Evolutionary conservation across 2,113 vertebrate species (phyloP).

Genomic region (Semnornis frantzii): DNA sequence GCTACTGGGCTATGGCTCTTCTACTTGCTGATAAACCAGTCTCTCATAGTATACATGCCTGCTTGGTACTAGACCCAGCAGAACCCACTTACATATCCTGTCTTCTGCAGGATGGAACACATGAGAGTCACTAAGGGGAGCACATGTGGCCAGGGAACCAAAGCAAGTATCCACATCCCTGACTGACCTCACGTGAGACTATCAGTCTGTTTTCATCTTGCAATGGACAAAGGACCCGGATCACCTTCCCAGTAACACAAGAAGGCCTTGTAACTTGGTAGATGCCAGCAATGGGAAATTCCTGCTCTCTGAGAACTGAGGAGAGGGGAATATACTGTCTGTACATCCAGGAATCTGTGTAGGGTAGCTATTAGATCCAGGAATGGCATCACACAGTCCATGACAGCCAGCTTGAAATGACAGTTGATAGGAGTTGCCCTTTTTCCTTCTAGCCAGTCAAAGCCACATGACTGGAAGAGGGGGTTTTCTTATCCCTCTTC

Average conservation of each 20-base stretch:
- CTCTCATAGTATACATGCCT: background rate
- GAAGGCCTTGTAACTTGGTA: background rate
- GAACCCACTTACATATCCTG: background rate
- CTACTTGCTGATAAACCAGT: background rate
- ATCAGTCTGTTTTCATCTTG: background rate
- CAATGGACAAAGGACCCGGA: background rate
- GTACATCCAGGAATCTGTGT: too few relatives aligned
- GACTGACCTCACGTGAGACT: background rate
- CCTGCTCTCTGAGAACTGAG: background rate
- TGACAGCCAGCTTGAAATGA: background rate
- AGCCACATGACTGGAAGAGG: background rate
- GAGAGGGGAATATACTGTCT: background rate
- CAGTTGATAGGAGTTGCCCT: background rate
- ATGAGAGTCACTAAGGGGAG: background rate
- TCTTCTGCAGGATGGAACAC: background rate
- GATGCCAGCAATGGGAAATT: background rate
- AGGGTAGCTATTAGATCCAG: background rate
- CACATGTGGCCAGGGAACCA: background rate
- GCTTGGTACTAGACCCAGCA: background rate
- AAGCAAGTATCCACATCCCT: background rate
- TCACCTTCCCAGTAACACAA: background rate
- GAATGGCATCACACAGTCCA: background rate
- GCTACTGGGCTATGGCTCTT: background rate
- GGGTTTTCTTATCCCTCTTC: background rate
- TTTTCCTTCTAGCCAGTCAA: background rate